Base-by-base conservation (phyloP, 2,113 vertebrate genomes). In the Scalopus aquaticus region DNA sequence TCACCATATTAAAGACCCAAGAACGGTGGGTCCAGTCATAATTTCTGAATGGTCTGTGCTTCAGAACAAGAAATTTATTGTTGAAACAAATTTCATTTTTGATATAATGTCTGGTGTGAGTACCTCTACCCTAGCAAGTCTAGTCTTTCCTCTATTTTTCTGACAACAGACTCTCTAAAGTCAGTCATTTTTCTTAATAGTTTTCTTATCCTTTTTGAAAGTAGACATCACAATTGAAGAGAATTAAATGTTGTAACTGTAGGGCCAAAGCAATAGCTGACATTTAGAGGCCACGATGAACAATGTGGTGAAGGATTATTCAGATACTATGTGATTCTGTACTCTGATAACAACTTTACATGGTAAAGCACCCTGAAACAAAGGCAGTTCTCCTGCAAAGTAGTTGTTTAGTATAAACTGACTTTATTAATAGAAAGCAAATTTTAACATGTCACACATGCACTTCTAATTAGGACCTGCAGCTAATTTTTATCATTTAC, bases 131-230 rank as follows among this genome's bases (percentile, higher is more conserved):
- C 72, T 72, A 60, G 26, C 26, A 62, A 67, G 9, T 28, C 10
- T 79, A 88, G 19, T 73, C 73, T 62, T 81, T 85, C 60, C 22
- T 74, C 74, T 90, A 64, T 80, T 94, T 93, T 79, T 83, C 49
- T 87, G n/a, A 93, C 15, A 79, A 83, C 0, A 46, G 28, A 69
- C 49, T 73, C 30, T 73, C 35, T 92, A 81, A 88, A 77, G 49
- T 56, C 2, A 13, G 35, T 56, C 32, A 51, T n/a, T 80, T 87
- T 88, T 76, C 51, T 12, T 49, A 62, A 35, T 37, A 58, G 83
- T 81, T 64, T 94, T 62, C 28, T 70, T 69, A 64, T 39, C 6
- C 39, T 80, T 77, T 67, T 81, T 80, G 16, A 92, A 81, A 56
- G 37, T 0, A 84, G n/a, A 93, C 22, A 30, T 73, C 35, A 94